Conservation (phyloP, 1,140 invertebrate species). For the Aporrectodea caliginosa region DNA sequence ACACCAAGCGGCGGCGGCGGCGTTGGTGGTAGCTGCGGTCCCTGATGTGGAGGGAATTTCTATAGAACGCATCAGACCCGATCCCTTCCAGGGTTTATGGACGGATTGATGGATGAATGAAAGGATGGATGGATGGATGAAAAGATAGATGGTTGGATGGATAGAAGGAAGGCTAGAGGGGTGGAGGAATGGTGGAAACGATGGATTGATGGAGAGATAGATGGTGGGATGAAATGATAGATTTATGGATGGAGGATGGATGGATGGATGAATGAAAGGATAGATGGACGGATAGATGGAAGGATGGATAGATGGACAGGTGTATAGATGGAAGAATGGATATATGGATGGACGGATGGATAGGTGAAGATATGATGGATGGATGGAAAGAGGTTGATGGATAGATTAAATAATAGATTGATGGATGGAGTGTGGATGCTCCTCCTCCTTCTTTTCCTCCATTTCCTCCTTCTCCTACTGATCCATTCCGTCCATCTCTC, state of each 20-base stretch:
- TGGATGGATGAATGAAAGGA: not conserved
- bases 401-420: no score
- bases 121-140: not conserved
- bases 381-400: conserved; percentile 7
- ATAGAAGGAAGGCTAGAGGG: not conserved
- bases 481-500: no score
- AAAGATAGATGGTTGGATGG: not conserved
- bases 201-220: no score
- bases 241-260: not conserved
- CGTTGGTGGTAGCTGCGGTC: not conserved
- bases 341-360: not conserved
- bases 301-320: no score
- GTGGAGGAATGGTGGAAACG: not conserved
- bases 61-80: not conserved
- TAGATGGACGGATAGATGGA: conserved; percentile 3
- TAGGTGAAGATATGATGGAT: not conserved
- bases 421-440: no score
- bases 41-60: not conserved
- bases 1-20: no score
- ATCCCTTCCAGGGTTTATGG: not conserved
- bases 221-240: no score
- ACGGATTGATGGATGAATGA: not conserved
- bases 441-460: no score
- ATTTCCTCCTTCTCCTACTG: no score
- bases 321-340: no score